phyloP scores from a whole-genome alignment of 2,888 invertebrate genomes.

The Volucella zonaria region DNA sequence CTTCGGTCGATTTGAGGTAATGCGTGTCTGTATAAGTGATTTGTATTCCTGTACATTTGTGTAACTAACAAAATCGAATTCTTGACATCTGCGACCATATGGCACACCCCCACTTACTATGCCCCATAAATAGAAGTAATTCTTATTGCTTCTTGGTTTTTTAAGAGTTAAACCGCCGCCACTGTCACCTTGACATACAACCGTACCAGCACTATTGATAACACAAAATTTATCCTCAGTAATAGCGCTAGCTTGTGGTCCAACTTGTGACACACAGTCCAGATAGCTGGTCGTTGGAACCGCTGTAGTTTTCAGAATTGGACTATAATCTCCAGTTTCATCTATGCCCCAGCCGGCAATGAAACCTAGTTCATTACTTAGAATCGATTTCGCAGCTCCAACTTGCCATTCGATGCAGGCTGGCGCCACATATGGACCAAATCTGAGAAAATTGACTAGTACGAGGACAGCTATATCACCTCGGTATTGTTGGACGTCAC shows the following conservation, averaged over 20 bases:
- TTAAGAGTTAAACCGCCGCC: slow-evolving; percentile 77
- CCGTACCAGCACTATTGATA: slow-evolving; percentile 69
- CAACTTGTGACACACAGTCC: slow-evolving; percentile 69
- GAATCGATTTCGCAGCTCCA: slow-evolving; percentile 49
- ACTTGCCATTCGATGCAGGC: slow-evolving; percentile 79
- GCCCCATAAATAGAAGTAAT: slow-evolving; percentile 76
- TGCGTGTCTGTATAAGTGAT: background rate
- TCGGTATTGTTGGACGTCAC: slow-evolving; percentile 74
- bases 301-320: slow-evolving; percentile 66
- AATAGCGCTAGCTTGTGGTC: slow-evolving; percentile 66
- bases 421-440: slow-evolving; percentile 79
- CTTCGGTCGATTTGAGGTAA: slow-evolving; percentile 25
- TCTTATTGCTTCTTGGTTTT: slow-evolving; percentile 19
- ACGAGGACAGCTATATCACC: slow-evolving; percentile 80
- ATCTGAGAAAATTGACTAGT: slow-evolving; percentile 76
- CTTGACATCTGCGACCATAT: slow-evolving; percentile 22
- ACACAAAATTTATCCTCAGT: slow-evolving; percentile 80
- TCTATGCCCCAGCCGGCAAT: slow-evolving; percentile 76
- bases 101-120: slow-evolving; percentile 76
- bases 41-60: slow-evolving; percentile 74
- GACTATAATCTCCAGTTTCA: slow-evolving; percentile 51
- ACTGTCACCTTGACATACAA: slow-evolving; percentile 77
- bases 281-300: slow-evolving; percentile 69
- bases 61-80: slow-evolving; percentile 52
- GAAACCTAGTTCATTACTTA: slow-evolving; percentile 48